phyloP scores from a whole-genome alignment of 2,113 vertebrate species.

The Leiothrix lutea region DNA sequence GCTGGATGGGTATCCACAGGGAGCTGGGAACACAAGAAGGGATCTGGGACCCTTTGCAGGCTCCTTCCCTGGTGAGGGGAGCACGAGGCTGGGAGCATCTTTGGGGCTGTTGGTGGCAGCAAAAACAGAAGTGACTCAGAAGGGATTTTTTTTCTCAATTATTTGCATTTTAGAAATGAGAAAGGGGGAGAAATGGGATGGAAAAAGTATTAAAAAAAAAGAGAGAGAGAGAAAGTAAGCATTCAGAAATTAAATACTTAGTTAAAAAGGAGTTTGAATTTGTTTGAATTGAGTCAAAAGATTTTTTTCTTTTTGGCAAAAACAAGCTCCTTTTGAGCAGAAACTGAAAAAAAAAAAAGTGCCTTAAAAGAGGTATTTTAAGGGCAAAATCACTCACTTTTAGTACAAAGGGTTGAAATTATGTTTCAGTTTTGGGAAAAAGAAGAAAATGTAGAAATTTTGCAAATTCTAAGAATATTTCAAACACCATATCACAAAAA shows the following conservation, averaged over 20 bases:
- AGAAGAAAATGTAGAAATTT: not conserved
- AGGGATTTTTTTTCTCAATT: not conserved
- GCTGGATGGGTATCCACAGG: rapidly evolving
- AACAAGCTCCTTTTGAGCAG: not conserved
- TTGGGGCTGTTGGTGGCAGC: not conserved
- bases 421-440: not conserved
- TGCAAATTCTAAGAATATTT: not conserved
- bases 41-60: not conserved
- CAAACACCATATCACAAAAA: not conserved
- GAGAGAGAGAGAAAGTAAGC: not conserved
- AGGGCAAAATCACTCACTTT: not conserved
- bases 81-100: not conserved
- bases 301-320: not conserved
- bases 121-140: not conserved
- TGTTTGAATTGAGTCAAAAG: not conserved
- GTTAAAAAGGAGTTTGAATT: not conserved
- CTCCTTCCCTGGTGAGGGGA: not conserved
- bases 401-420: not conserved
- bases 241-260: not conserved
- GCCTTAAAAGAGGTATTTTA: not conserved
- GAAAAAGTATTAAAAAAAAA: not conserved
- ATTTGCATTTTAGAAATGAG: not conserved
- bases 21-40: rapidly evolving
- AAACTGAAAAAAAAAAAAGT: not conserved
- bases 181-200: not conserved